A percentile compares a stretch with the other conserved stretches of the same genome.
These are phyloP conservation scores for Sceloporus undulatus DNA, from an alignment of 2,113 vertebrate genomes.

Conservation along the genomic window DNA sequence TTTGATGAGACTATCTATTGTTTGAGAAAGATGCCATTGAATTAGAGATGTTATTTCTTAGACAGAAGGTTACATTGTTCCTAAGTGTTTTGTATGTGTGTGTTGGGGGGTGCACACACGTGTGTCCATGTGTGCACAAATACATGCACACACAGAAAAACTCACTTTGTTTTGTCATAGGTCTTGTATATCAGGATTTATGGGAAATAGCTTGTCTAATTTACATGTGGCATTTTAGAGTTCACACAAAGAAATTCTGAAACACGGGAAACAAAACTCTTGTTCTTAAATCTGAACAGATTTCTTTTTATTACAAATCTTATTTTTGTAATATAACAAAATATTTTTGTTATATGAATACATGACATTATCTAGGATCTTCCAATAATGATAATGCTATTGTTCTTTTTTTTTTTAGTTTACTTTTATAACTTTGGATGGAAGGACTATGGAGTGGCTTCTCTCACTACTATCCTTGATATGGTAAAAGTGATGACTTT, in stretches of 20 bases:
- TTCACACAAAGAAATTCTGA: slow-evolving; percentile 29
- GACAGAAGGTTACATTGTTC: slow-evolving; percentile 37
- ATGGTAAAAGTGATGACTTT: slow-evolving; percentile 99
- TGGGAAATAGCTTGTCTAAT: slow-evolving; percentile 42
- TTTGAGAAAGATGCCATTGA: slow-evolving; percentile 36
- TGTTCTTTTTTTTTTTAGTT: slow-evolving; percentile 78
- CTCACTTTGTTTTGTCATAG: slow-evolving; percentile 45
- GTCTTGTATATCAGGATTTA: slow-evolving; percentile 57
- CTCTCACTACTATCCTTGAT: slow-evolving; percentile 94
- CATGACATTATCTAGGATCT: slow-evolving; percentile 23
- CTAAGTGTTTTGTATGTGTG: background rate
- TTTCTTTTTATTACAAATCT: background rate
- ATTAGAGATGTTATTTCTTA: slow-evolving; percentile 42
- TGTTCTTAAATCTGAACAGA: background rate
- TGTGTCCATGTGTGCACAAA: background rate
- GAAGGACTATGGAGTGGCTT: slow-evolving; percentile 98
- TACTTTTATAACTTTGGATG: slow-evolving; percentile 99
- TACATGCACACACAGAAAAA: slow-evolving; percentile 35
- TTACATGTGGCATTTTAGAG: slow-evolving; percentile 33
- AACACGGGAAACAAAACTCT: slow-evolving; percentile 3
- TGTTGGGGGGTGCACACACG: too few species aligned
- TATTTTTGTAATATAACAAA: too few species aligned
- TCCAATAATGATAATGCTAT: slow-evolving; percentile 24
- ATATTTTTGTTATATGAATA: slow-evolving; percentile 13
- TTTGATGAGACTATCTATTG: slow-evolving; percentile 14